Conservation (phyloP, 2,797 vertebrate genomes). For the Discoglossus pictus region DNA sequence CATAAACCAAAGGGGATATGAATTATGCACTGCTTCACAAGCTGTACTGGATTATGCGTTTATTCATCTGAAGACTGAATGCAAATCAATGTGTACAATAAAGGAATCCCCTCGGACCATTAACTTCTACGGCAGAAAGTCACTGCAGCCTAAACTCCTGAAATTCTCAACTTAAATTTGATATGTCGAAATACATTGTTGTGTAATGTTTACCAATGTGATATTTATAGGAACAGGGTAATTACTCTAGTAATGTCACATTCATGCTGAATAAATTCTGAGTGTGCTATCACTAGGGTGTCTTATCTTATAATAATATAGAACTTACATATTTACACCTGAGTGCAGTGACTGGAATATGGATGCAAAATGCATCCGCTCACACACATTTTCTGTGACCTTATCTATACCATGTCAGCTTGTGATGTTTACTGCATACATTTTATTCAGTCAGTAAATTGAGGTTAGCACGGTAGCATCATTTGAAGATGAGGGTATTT, state of each 20-base stretch:
- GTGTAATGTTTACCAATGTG: conserved; percentile 57
- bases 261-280: conserved; percentile 10
- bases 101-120: conserved; percentile 56
- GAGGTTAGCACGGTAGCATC: conserved; percentile 4
- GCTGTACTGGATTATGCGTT: conserved; percentile 58
- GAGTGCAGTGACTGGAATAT: conserved; percentile 17
- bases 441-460: conserved; percentile 20
- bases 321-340: conserved; percentile 7
- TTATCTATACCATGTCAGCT: too few relatives aligned
- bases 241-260: conserved; percentile 20
- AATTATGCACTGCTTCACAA: conserved; percentile 61
- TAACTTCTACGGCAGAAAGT: conserved; percentile 28
- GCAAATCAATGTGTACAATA: conserved; percentile 67
- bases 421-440: conserved; percentile 9
- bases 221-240: conserved; percentile 10
- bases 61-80: conserved; percentile 64
- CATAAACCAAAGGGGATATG: conserved; percentile 58
- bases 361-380: conserved; percentile 12
- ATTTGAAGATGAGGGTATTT: conserved; percentile 10
- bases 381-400: too few relatives aligned
- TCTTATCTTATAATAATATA: conserved; percentile 6
- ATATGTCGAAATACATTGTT: conserved; percentile 62
- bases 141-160: conserved; percentile 15
- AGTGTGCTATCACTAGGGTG: conserved; percentile 2
- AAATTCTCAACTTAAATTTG: conserved; percentile 19